phyloP scores from a whole-genome alignment of 2,113 vertebrate species.

The Siphamia tubifer region DNA sequence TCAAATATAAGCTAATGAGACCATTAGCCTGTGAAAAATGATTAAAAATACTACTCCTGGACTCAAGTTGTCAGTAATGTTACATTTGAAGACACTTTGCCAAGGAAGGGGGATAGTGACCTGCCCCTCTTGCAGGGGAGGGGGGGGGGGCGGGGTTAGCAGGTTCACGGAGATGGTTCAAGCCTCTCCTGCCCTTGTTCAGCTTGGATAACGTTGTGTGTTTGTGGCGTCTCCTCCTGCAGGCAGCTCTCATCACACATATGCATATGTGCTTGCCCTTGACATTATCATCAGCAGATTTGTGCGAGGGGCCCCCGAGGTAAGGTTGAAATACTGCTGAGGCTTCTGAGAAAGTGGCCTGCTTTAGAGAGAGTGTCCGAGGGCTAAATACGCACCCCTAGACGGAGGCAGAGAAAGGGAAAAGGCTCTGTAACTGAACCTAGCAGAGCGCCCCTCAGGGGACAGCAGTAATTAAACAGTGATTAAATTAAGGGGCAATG shows the following conservation, averaged over 20 bases:
- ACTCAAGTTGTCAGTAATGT: too few species aligned
- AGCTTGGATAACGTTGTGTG: constrained; percentile 44
- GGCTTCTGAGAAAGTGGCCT: constrained; percentile 64
- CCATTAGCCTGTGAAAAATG: too few species aligned
- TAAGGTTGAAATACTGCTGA: constrained; percentile 79
- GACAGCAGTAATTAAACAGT: constrained; percentile 82
- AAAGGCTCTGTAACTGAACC: constrained; percentile 72
- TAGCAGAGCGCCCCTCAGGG: constrained; percentile 69
- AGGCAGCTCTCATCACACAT: constrained; percentile 59
- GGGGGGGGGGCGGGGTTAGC: neutral
- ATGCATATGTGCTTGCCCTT: constrained; percentile 77
- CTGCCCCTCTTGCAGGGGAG: too few species aligned
- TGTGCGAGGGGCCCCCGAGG: constrained; percentile 66
- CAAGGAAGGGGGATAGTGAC: too few species aligned
- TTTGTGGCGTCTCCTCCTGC: constrained; percentile 48
- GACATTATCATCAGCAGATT: constrained; percentile 80
- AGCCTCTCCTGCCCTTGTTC: constrained; percentile 33
- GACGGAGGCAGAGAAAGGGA: constrained; percentile 44
- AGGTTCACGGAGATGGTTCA: constrained; percentile 3
- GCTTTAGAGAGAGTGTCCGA: constrained; percentile 65
- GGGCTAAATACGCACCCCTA: constrained; percentile 65
- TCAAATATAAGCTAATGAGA: too few species aligned
- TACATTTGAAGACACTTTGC: too few species aligned
- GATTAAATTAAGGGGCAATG: constrained; percentile 82
- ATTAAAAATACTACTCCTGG: too few species aligned